Evolutionary conservation across 2,113 vertebrate genomes (phyloP).

Genomic region (Campylorhamphus procurvoides): DNA sequence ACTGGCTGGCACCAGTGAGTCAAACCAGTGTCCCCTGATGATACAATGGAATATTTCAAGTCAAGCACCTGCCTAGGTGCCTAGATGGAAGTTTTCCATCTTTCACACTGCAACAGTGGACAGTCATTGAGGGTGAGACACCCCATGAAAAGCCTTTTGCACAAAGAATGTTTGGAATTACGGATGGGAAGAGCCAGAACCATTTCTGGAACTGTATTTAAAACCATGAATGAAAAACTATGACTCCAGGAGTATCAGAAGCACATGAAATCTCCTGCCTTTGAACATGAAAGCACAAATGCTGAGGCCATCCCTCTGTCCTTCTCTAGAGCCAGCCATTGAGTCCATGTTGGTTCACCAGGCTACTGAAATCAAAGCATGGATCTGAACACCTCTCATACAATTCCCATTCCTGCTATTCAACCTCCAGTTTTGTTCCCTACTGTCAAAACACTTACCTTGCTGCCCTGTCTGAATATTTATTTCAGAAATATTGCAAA

Average conservation of each 20-base stretch:
- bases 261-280: background rate
- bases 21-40: background rate
- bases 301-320: background rate
- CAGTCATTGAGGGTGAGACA: background rate
- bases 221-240: fast-evolving
- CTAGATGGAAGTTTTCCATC: background rate
- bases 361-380: background rate
- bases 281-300: background rate
- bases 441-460: background rate
- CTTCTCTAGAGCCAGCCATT: background rate
- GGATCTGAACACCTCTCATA: background rate
- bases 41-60: background rate
- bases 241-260: background rate
- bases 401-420: background rate
- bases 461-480: background rate
- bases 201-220: background rate
- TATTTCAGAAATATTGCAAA: background rate
- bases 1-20: background rate
- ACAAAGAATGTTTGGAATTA: background rate
- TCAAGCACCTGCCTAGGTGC: background rate
- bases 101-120: background rate
- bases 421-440: background rate
- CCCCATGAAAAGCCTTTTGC: background rate
- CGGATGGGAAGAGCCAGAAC: background rate
- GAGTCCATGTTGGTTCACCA: fast-evolving